Base-by-base conservation (phyloP, 2,797 vertebrate genomes). In the Cossypha niveicapilla region DNA sequence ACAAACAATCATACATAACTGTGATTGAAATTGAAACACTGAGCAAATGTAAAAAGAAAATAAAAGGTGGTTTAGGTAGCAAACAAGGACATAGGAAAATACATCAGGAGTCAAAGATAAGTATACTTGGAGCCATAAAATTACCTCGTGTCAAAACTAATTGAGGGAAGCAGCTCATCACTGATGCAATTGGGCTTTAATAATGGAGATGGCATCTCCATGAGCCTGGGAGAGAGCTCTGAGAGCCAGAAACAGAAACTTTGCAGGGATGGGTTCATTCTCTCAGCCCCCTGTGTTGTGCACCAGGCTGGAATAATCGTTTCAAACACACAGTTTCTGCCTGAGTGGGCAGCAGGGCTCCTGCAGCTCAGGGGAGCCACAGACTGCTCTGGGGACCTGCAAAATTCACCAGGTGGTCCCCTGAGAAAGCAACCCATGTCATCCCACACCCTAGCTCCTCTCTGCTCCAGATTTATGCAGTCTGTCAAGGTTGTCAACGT, bases 121-220 rank as follows among this genome's bases (percentile, higher is more conserved):
- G 92, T 97, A 93, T 88, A 96, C 84, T 95, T 96, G 92, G 95
- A 90, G 78, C 94, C 85, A 87, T 85, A 89, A 96, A 97, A 97
- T 97, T 96, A 96, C 88, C 88, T 96, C 2, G 8, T 96, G 97
- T 97, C 96, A 97, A 63, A 96, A 88, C 84, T 97, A 97, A 97
- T 97, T 91, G 96, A 90, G 94, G 81, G 88, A 96, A 97, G 75
- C 61, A 73, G 96, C 77, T 82, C 18, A 34, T 96, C 87, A 94
- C 90, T 93, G 96, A 83, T 93, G 83, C 86, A 95, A 93, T 91
- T 97, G 95, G 97, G 90, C 80, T 95, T 95, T 94, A 97, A 96
- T 97, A 97, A 96, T 96, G 58, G 66, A 96, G 93, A 96, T 96
- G 96, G 95, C 94, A 96, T 94, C 90, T 97, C 93, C 91, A 90